Conservation (phyloP, 2,113 vertebrate genomes). For the Cisticola juncidis region DNA sequence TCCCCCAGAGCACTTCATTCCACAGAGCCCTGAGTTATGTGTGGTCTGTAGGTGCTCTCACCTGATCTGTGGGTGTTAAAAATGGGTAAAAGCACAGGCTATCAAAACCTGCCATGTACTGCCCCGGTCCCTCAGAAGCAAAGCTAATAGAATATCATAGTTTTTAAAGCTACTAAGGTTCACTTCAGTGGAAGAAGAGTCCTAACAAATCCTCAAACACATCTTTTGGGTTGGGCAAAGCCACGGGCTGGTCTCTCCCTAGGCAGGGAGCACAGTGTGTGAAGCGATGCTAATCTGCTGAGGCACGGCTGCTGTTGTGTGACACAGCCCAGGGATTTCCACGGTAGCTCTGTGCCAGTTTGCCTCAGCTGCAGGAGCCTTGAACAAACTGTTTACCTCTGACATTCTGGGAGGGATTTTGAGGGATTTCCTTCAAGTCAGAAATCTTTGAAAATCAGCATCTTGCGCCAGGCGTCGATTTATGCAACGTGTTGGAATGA, state of each 20-base stretch:
- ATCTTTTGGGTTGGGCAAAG: neutral
- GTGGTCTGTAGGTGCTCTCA: neutral
- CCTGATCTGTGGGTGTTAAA: neutral
- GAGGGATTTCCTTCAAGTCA: constrained; percentile 43
- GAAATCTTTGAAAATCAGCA: constrained; percentile 5
- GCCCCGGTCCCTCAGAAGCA: neutral
- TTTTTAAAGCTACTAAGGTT: neutral
- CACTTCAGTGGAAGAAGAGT: neutral
- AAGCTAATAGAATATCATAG: neutral
- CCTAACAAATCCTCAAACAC: neutral
- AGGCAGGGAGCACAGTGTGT: neutral
- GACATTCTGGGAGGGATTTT: constrained; percentile 23
- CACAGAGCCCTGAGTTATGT: fast-evolving
- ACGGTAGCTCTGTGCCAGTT: neutral
- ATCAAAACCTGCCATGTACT: neutral
- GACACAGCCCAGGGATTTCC: neutral
- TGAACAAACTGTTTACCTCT: constrained; percentile 25
- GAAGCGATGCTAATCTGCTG: neutral
- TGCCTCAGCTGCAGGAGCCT: neutral
- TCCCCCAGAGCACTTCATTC: neutral
- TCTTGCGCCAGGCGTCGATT: neutral
- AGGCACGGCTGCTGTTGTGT: neutral
- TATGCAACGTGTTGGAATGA: neutral
- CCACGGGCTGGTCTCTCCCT: neutral
- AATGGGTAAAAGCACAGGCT: neutral